phyloP scores from a whole-genome alignment of 2,797 vertebrate species.

The Balearica regulorum region DNA sequence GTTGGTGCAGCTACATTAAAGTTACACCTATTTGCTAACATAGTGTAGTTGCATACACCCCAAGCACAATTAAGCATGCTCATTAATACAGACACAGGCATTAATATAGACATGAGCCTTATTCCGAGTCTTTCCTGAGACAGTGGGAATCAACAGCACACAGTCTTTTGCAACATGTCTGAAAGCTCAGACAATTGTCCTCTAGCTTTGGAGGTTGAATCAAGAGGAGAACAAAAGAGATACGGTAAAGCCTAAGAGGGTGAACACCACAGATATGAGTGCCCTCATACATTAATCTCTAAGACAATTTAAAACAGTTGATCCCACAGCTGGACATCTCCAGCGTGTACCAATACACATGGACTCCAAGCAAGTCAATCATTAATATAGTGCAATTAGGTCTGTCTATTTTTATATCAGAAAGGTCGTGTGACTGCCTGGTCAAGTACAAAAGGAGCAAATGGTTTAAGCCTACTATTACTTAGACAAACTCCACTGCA shows the following conservation, averaged over 20 bases:
- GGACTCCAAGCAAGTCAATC: background rate
- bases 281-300: too few relatives aligned
- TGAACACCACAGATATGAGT: background rate
- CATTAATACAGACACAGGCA: background rate
- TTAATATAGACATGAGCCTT: background rate
- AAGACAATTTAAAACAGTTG: background rate
- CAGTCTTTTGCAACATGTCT: background rate
- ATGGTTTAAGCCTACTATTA: background rate
- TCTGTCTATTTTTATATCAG: background rate
- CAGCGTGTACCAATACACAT: background rate
- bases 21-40: background rate
- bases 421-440: background rate
- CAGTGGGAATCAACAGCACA: background rate
- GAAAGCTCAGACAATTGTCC: background rate
- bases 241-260: background rate
- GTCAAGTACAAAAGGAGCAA: background rate
- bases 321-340: background rate
- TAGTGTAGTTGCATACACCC: background rate
- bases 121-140: background rate
- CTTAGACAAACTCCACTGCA: background rate
- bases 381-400: background rate
- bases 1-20: background rate
- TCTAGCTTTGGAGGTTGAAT: background rate
- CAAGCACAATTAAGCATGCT: background rate
- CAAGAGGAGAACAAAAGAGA: background rate